These are phyloP conservation scores for Cryptus armator DNA, from an alignment of 2,888 invertebrate genomes.

Conservation along the genomic window DNA sequence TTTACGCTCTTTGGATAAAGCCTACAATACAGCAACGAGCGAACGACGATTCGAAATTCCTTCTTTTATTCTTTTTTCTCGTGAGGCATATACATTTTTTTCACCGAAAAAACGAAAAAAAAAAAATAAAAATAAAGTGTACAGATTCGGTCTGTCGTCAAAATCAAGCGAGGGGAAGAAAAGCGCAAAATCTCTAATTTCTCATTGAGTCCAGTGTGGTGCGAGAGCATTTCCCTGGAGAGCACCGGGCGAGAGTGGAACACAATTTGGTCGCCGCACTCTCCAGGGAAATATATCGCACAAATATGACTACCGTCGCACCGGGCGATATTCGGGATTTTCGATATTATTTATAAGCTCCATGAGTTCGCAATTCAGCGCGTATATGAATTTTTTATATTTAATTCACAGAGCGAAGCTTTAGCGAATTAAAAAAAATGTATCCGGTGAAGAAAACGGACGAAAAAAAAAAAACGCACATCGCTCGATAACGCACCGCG, in stretches of 20 bases:
- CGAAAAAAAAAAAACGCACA: neutral
- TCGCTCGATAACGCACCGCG: neutral
- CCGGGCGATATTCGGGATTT: neutral
- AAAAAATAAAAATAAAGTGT: too few species aligned
- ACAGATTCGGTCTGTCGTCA: neutral
- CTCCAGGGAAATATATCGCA: conserved; percentile 61
- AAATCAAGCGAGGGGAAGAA: conserved; percentile 25
- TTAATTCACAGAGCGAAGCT: neutral
- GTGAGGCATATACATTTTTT: neutral
- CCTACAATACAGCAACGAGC: neutral
- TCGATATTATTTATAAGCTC: conserved; percentile 6
- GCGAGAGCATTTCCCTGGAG: conserved; percentile 57
- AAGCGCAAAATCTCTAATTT: conserved; percentile 63
- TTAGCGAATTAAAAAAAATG: neutral
- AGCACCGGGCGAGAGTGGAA: conserved; percentile 39
- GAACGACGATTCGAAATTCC: neutral
- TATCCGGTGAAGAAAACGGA: neutral
- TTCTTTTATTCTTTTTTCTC: conserved; percentile 6
- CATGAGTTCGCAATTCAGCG: neutral
- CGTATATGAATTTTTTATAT: neutral
- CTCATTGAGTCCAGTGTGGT: conserved; percentile 41
- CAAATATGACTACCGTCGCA: conserved; percentile 45
- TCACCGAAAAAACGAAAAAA: conserved; percentile 16
- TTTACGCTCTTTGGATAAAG: neutral
- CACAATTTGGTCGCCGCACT: conserved; percentile 23